A percentile compares a stretch with the other conserved stretches of the same genome.
Conservation (phyloP, 2,113 vertebrate species). For the Mionectes macconnelli region DNA sequence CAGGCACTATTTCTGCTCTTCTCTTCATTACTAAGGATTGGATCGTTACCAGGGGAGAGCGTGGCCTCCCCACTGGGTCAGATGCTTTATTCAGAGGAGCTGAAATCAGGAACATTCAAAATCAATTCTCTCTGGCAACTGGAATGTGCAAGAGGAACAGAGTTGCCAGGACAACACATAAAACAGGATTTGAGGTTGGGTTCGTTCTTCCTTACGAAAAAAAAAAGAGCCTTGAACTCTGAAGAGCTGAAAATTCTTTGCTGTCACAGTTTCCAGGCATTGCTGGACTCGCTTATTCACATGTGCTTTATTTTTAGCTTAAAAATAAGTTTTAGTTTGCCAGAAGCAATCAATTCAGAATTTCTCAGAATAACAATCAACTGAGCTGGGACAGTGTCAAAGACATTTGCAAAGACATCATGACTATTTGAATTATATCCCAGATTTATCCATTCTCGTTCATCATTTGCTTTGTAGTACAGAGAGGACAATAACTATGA, state of each 20-base stretch:
- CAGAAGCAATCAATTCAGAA: conserved; percentile 22
- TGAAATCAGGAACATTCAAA: conserved; percentile 36
- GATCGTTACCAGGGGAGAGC: neutral
- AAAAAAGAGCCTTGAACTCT: neutral
- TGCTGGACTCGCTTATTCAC: conserved; percentile 33
- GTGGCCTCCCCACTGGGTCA: conserved; percentile 15
- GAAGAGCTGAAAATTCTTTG: conserved; percentile 17
- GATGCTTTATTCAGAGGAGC: conserved; percentile 25
- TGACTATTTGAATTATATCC: neutral
- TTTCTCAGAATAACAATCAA: neutral
- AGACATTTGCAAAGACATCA: neutral
- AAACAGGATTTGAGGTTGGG: conserved; percentile 15
- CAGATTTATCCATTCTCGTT: neutral
- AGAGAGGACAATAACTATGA: neutral
- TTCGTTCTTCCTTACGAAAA: neutral
- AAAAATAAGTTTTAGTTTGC: conserved; percentile 23
- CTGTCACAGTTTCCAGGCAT: conserved; percentile 9
- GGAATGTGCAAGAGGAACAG: conserved; percentile 25
- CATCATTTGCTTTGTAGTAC: neutral
- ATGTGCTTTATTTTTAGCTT: conserved; percentile 26
- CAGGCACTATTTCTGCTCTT: neutral
- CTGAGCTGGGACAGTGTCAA: neutral
- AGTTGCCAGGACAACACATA: conserved; percentile 65
- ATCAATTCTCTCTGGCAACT: conserved; percentile 54
- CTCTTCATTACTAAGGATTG: conserved; percentile 5